Evolutionary conservation across 2,888 invertebrate genomes (phyloP).

Genomic region (Tortricodes alternella): DNA sequence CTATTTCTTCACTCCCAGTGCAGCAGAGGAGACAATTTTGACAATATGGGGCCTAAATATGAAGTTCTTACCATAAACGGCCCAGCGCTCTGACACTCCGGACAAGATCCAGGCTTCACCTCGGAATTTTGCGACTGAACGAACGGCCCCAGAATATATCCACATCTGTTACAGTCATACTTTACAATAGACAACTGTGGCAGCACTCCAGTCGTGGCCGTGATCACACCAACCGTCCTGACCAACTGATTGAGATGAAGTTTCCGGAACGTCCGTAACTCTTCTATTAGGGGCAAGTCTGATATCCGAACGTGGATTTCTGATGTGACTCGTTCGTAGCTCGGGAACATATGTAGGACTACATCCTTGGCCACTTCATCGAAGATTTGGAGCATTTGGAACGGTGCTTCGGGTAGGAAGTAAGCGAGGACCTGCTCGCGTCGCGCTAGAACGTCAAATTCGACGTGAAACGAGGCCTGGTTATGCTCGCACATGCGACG

Average conservation of each 20-base stretch:
- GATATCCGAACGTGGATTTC: slow-evolving; percentile 98
- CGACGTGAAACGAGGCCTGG: slow-evolving; percentile 94
- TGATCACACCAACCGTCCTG: slow-evolving; percentile 93
- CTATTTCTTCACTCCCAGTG: no score
- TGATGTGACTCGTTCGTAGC: slow-evolving; percentile 96
- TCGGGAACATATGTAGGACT: slow-evolving; percentile 96
- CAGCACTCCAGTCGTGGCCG: slow-evolving; percentile 96
- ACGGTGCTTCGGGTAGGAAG: slow-evolving; percentile 98
- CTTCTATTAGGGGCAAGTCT: slow-evolving; percentile 97
- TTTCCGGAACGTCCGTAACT: slow-evolving; percentile 94
- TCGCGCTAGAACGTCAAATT: slow-evolving; percentile 94
- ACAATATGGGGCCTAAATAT: neutral
- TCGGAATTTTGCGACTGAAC: slow-evolving; percentile 96
- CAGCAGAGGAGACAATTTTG: no score
- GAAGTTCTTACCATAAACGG: slow-evolving; percentile 90
- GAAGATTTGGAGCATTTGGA: slow-evolving; percentile 98
- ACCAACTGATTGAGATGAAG: slow-evolving; percentile 97
- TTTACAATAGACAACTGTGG: slow-evolving; percentile 98
- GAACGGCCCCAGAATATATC: slow-evolving; percentile 97
- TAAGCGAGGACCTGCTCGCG: slow-evolving; percentile 97
- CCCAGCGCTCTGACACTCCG: slow-evolving; percentile 97
- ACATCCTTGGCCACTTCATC: slow-evolving; percentile 97
- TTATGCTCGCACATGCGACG: slow-evolving; percentile 97
- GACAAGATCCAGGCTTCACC: slow-evolving; percentile 97
- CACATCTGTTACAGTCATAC: slow-evolving; percentile 98